Evolutionary conservation across 2,888 invertebrate species (phyloP), one percentile per base, ranked within the genome.

Genomic region (Dendrolimus pini): DNA sequence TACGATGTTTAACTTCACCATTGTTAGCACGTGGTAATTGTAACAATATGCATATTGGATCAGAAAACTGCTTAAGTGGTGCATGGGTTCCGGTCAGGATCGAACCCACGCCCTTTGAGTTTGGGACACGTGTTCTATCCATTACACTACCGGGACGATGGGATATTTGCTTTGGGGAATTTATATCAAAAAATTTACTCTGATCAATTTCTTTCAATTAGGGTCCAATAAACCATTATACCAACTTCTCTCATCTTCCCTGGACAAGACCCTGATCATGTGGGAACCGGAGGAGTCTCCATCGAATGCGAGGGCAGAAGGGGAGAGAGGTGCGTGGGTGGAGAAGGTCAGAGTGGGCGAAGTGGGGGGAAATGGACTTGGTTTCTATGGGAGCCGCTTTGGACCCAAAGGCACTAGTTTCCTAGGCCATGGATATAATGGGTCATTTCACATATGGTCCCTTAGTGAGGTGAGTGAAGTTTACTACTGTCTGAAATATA

Each of bases 311-410:
- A 63, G 65, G 0, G 30, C 30, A 30, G 30, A 30, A 30, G 61
- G 69, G 56, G 55, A 67, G 14, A 62, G 67, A 7, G 94, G 93
- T 0, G 90, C 96, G 55, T 99, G 98, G 98, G 89, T 94, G 60
- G 98, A 98, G 75, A 92, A 92, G 57, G 93, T 95, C 1, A 91
- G 98, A 54, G 94, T 98, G 2, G 99, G 99, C 0, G 97, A 97
- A 79, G 96, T 98, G 18, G 98, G 98, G 1, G 99, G 98, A 0
- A 97, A 96, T 79, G 96, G 96, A 0, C 91, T 98, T n/a, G 99
- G 99, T 2, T 98, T 98, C 82, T 97, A 96, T 77, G 98, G 98
- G 2, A 96, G 96, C 58, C 93, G 95, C 77, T 96, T 96, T 83
- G 93, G 94, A 14, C 93, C 93, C 0, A 83, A 92, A 63, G 96